Evolutionary conservation across 2,888 invertebrate species (phyloP), one percentile per base, ranked within the genome.

Genomic region (Rhimphoctona megacephalus): DNA sequence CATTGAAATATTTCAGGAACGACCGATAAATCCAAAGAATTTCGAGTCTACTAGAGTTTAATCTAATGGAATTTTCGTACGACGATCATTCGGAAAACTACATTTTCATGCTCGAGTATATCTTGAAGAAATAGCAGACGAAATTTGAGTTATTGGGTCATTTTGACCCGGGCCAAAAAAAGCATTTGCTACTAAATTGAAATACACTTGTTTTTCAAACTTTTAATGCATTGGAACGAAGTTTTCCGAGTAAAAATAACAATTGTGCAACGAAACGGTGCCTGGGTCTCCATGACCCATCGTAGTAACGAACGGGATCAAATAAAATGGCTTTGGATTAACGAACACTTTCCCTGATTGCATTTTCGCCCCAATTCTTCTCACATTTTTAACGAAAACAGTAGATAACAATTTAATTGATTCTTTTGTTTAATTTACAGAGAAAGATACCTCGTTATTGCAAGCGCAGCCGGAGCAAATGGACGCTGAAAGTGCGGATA

Each of bases 401-500:
- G 11, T 9, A 43, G 19, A 49, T 49, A 6, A 7, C 4, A 7
- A 49, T 49, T 19, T 49, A 1, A 49, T 49, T 49, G 6, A n/a
- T 49, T 49, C 0, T 19, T 49, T 49, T 7, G 11, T 11, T n/a
- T n/a, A 14, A 7, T 36, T 39, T 64, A 7, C 86, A 93, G 93
- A 93, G 89, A 93, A 93, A 91, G 92, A 91, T 22, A 91, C 92
- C 30, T 54, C 89, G 19, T 83, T 90, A 66, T 86, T 91, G 83
- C 86, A 91, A 43, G 69, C 91, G 30, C 91, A 90, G 54, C 89
- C 91, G 5, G 94, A 94, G 73, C 92, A 92, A 82, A 92, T 93
- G 90, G 95, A 94, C 83, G 94, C 95, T 36, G 95, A 95, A 79
- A 96, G 96, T 89, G 96, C 96, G 90, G 96, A 96, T 69, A 96